Percentiles rank a stretch among this genome's conserved stretches.
phyloP scores from a whole-genome alignment of 2,113 vertebrate species.

The Sapayoa aenigma region DNA sequence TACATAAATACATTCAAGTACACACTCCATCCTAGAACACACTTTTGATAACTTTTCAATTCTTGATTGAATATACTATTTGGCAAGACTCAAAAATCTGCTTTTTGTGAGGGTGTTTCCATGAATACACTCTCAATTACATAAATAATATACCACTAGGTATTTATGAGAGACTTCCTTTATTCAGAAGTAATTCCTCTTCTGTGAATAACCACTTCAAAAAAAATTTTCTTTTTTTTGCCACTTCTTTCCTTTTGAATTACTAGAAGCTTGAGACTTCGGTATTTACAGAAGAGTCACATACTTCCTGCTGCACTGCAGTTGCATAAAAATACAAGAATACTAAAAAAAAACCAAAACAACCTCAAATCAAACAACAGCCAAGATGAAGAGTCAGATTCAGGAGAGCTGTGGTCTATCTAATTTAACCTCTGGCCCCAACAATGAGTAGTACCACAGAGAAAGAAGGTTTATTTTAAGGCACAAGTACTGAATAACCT shows the following conservation, averaged over 20 bases:
- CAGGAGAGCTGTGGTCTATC: not conserved
- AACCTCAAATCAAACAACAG: not conserved
- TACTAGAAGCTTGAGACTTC: not conserved
- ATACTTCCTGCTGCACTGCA: not conserved
- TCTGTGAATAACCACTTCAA: not conserved
- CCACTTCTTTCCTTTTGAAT: not conserved
- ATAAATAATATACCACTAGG: constrained; percentile 6
- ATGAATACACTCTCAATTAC: not conserved
- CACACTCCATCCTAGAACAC: not conserved
- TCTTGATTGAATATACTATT: not conserved
- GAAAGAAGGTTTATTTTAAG: not conserved
- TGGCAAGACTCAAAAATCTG: not conserved
- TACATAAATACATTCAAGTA: not conserved
- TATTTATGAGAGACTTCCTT: not conserved
- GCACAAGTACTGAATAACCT: not conserved
- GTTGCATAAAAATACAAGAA: not conserved
- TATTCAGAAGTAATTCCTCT: not conserved
- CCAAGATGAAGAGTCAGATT: not conserved
- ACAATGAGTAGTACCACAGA: not conserved
- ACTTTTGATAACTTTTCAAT: not conserved
- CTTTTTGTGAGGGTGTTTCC: not conserved
- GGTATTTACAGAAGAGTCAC: not conserved
- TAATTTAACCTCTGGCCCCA: not conserved
- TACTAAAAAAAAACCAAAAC: not conserved
- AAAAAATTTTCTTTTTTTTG: not conserved